phyloP scores from a whole-genome alignment of 2,113 vertebrate genomes.

The Xenopus borealis region DNA sequence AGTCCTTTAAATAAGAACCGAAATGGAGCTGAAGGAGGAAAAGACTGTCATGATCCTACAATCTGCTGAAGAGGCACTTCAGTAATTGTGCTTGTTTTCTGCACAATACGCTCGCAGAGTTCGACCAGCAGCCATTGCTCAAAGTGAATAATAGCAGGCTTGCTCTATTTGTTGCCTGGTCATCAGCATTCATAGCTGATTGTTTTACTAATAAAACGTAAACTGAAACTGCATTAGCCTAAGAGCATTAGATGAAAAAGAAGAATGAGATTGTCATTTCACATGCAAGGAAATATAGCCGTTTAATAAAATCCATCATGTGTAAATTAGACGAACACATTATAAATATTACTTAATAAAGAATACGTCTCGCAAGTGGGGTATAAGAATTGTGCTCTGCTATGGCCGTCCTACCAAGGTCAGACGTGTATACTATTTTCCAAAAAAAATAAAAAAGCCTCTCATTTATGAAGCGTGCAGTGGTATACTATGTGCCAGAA shows the following conservation, averaged over 20 bases:
- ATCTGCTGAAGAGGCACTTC: constrained; percentile 43
- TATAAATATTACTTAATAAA: too few relatives aligned
- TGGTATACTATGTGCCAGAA: too few relatives aligned
- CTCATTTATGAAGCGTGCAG: too few relatives aligned
- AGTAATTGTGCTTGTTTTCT: constrained; percentile 31
- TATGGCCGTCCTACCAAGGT: too few relatives aligned
- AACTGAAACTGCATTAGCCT: background rate
- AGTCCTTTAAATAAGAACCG: constrained; percentile 33
- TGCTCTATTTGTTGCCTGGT: constrained; percentile 13
- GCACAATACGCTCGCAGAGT: constrained; percentile 12
- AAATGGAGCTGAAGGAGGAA: constrained; percentile 2
- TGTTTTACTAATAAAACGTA: background rate
- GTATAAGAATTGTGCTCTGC: too few relatives aligned
- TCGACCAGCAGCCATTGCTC: constrained; percentile 4
- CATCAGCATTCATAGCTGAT: background rate
- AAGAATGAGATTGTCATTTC: background rate
- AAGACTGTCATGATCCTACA: constrained; percentile 32
- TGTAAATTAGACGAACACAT: too few relatives aligned
- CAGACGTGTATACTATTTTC: too few relatives aligned
- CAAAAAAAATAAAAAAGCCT: too few relatives aligned
- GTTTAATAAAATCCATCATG: too few relatives aligned
- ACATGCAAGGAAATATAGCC: background rate
- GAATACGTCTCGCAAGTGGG: too few relatives aligned
- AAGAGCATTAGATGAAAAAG: background rate
- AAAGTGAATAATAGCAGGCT: constrained; percentile 10